Percentiles rank a stretch among this genome's conserved stretches.
Conservation (phyloP, 2,113 vertebrate genomes). For the Cnemophilus loriae region DNA sequence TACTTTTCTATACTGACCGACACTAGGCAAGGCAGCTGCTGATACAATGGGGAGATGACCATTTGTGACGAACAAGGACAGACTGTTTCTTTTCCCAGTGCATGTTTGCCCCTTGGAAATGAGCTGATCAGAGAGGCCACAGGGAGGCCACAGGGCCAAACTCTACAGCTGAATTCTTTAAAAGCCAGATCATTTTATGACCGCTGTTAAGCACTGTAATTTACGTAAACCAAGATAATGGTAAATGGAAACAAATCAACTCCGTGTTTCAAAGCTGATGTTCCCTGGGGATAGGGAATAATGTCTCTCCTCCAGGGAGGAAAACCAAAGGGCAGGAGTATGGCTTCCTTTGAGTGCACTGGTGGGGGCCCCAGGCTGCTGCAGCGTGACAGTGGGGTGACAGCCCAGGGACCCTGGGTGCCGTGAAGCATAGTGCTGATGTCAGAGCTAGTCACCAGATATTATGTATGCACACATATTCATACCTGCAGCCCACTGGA, state of each 20-base stretch:
- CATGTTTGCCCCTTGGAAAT: not conserved
- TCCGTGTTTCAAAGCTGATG: not conserved
- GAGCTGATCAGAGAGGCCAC: not conserved
- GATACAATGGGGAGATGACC: not conserved
- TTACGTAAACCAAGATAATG: slow-evolving; percentile 42
- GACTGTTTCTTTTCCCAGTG: not conserved
- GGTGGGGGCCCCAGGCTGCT: accelerated
- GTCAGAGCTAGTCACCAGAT: not conserved
- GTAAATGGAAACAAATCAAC: slow-evolving; percentile 14
- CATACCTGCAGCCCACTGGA: not conserved
- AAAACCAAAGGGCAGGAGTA: not conserved
- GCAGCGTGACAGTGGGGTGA: not conserved
- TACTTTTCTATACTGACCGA: not conserved
- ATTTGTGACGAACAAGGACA: not conserved
- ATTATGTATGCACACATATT: not conserved
- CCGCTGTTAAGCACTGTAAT: not conserved
- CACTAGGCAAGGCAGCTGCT: not conserved
- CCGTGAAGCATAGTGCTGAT: not conserved
- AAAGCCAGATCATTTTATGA: slow-evolving; percentile 14
- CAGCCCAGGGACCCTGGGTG: not conserved
- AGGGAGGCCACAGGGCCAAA: not conserved
- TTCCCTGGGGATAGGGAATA: not conserved
- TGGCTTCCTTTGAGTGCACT: not conserved
- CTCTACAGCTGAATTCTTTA: slow-evolving; percentile 1
- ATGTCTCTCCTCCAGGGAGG: not conserved